These are phyloP conservation scores for Parascotia fuliginaria DNA, from an alignment of 2,888 invertebrate species.

Conservation along the genomic window DNA sequence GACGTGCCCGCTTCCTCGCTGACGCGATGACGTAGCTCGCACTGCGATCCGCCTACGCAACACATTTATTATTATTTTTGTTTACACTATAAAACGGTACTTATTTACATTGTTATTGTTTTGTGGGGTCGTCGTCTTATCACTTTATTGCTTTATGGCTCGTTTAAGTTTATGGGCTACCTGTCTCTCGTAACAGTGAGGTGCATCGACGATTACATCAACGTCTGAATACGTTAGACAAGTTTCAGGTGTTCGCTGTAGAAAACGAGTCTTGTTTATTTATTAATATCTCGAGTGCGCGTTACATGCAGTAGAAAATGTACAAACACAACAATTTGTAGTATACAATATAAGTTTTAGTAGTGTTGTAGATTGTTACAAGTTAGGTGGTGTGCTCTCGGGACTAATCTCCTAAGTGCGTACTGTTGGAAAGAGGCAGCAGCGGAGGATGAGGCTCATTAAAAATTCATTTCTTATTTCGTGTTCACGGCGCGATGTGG, in stretches of 20 bases:
- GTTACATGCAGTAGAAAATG: conserved; percentile 10
- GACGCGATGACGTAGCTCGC: conserved; percentile 45
- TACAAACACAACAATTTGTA: not conserved
- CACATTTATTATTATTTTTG: conserved; percentile 76
- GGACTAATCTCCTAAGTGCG: conserved; percentile 85
- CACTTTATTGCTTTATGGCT: conserved; percentile 75
- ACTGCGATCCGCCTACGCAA: conserved; percentile 62
- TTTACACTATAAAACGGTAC: conserved; percentile 82
- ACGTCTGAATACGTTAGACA: conserved; percentile 2
- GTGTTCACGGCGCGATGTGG: conserved; percentile 64
- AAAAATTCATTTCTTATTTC: conserved; percentile 86
- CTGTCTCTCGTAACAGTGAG: conserved; percentile 41
- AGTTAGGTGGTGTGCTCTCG: conserved; percentile 72
- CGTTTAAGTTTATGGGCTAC: conserved; percentile 60
- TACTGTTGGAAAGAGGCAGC: conserved; percentile 60
- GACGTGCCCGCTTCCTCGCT: conserved; percentile 53
- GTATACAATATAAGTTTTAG: conserved; percentile 46
- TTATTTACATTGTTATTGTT: conserved; percentile 81
- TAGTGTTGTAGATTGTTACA: conserved; percentile 57
- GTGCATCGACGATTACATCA: conserved; percentile 27
- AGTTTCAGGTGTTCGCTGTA: conserved; percentile 1
- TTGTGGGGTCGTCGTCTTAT: conserved; percentile 77
- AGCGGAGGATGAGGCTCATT: conserved; percentile 68
- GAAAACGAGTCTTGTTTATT: conserved; percentile 4
- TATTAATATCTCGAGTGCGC: not conserved